These are phyloP conservation scores for Meleagris gallopavo DNA, from an alignment of 2,113 vertebrate species.

Conservation along the genomic window DNA sequence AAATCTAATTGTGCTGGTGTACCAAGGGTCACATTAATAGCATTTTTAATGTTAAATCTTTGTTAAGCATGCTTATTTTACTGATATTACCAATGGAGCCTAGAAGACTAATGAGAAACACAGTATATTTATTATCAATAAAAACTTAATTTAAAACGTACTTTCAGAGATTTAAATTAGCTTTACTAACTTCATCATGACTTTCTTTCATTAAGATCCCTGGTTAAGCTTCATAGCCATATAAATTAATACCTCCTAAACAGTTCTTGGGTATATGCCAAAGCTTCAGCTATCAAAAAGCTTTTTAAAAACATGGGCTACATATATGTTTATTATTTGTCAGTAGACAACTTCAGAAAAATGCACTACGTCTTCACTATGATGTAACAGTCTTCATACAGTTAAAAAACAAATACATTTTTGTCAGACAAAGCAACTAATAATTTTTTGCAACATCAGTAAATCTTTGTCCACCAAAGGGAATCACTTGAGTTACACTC, in stretches of 20 bases:
- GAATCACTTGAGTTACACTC: neutral
- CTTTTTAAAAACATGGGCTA: neutral
- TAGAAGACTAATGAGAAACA: conserved; percentile 76
- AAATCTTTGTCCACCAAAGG: neutral
- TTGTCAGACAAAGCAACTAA: neutral
- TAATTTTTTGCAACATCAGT: neutral
- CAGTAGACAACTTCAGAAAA: neutral
- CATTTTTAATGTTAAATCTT: conserved; percentile 89
- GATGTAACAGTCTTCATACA: neutral
- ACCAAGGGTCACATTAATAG: conserved; percentile 95
- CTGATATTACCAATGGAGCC: conserved; percentile 73
- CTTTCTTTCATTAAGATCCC: conserved; percentile 74
- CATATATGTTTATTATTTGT: neutral
- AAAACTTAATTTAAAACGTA: conserved; percentile 81
- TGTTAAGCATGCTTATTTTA: conserved; percentile 83
- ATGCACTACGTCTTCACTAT: neutral
- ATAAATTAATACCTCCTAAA: conserved; percentile 67
- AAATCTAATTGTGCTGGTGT: conserved; percentile 91
- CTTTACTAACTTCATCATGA: conserved; percentile 68
- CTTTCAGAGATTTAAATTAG: conserved; percentile 76
- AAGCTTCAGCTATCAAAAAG: conserved; percentile 26
- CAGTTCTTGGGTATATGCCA: conserved; percentile 44
- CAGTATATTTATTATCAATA: conserved; percentile 82
- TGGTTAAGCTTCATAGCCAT: conserved; percentile 64
- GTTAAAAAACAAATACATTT: neutral